Percentiles rank a stretch among this genome's conserved stretches.
These are phyloP conservation scores for Liparis tanakae DNA, from an alignment of 2,797 vertebrate genomes.

Conservation along the genomic window DNA sequence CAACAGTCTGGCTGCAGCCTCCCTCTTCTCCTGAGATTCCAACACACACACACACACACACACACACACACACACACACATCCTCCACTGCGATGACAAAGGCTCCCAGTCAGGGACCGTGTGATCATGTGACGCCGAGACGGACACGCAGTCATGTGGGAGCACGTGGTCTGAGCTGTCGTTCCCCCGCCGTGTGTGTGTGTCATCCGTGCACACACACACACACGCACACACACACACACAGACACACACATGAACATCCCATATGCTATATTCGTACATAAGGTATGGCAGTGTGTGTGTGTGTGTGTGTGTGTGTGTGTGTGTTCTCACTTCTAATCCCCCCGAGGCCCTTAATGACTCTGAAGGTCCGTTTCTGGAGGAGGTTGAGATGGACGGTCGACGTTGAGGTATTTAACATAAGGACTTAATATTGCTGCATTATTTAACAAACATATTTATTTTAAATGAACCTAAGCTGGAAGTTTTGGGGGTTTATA, in stretches of 20 bases:
- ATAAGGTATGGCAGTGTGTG: not conserved
- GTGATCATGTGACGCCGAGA: slow-evolving; percentile 75
- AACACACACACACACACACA: slow-evolving; percentile 29
- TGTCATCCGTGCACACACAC: too few relatives aligned
- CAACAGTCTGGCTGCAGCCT: slow-evolving; percentile 62
- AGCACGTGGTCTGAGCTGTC: slow-evolving; percentile 48
- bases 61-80: slow-evolving; percentile 27
- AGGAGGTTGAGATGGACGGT: not conserved
- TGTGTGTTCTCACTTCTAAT: not conserved
- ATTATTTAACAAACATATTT: too few relatives aligned
- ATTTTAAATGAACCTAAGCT: too few relatives aligned
- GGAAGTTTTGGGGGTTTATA: too few relatives aligned
- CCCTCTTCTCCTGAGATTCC: slow-evolving; percentile 52
- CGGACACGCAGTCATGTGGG: slow-evolving; percentile 63
- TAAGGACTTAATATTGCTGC: not conserved
- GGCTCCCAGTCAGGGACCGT: slow-evolving; percentile 69
- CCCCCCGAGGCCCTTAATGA: not conserved
- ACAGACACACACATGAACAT: too few relatives aligned
- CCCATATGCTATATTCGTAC: not conserved
- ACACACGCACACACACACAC: too few relatives aligned
- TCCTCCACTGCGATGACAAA: slow-evolving; percentile 73
- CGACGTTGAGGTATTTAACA: not conserved
- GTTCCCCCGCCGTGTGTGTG: slow-evolving; percentile 33
- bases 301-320: not conserved
- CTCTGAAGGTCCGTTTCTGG: not conserved